Conservation (phyloP, 2,113 vertebrate species). For the Panthera leo region DNA sequence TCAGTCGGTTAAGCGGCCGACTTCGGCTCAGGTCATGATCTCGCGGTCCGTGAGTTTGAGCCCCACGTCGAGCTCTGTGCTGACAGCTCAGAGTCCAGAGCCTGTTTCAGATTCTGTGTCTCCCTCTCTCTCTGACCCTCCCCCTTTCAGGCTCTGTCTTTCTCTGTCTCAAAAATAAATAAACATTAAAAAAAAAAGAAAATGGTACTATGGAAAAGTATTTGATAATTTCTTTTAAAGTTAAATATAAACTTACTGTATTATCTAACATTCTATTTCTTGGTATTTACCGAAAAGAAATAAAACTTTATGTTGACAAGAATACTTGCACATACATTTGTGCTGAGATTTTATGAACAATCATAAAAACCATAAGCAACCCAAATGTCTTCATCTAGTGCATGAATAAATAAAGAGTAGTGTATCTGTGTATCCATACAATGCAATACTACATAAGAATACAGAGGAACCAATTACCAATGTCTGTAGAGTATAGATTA, state of each 20-base stretch:
- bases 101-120: no score
- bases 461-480: neutral
- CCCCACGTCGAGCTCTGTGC: no score
- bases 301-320: neutral
- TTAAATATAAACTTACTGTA: neutral
- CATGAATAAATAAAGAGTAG: neutral
- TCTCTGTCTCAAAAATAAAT: no score
- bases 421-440: neutral
- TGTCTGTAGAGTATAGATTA: neutral
- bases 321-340: neutral
- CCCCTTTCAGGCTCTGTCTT: no score
- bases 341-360: neutral
- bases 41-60: no score
- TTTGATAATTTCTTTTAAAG: neutral
- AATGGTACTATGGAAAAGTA: neutral
- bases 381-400: neutral
- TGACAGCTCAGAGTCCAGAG: no score
- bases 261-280: neutral
- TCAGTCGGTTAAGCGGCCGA: rapidly evolving
- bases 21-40: no score
- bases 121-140: no score
- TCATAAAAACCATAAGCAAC: neutral
- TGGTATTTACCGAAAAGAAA: neutral
- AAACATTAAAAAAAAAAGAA: no score
- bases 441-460: neutral